Evolutionary conservation across 2,888 invertebrate genomes (phyloP), one percentile per base, ranked within the genome.

Genomic region (Rhorus exstirpatorius): DNA sequence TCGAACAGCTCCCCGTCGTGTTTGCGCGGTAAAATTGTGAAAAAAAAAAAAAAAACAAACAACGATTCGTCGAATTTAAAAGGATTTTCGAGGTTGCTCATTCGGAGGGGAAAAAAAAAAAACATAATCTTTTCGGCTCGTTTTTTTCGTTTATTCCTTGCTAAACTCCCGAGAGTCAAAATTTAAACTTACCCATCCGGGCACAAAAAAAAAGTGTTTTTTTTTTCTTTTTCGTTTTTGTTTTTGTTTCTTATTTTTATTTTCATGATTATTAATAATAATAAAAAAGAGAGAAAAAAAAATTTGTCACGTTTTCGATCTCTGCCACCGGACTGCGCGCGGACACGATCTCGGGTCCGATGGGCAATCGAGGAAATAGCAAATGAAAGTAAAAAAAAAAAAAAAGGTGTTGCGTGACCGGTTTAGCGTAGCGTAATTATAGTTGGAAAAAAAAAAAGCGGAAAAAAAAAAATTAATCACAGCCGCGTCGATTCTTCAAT

Each of bases 391-490:
- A 61, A 31, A 44, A 10, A 55, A 49, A n/a, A 61, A 46, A 55
- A 24, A 75, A 71, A 44, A 44, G n/a, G 10, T 44, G 10, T 44
- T 46, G 53, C 31, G 31, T 63, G 77, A 78, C 63, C 80, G 84
- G 74, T 81, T 75, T 72, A 83, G 67, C 67, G 70, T 68, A 75
- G 53, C 8, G 53, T 55, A 58, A n/a, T n/a, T 68, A 2, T 44
- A 44, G 1, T 44, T 44, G 3, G 31, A 19, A 53, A 58, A 38
- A 78, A n/a, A n/a, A n/a, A n/a, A n/a, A n/a, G n/a, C n/a, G n/a
- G n/a, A n/a, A n/a, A n/a, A n/a, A n/a, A n/a, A n/a, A n/a, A n/a
- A n/a, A n/a, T n/a, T n/a, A n/a, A n/a, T n/a, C n/a, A n/a, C n/a
- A n/a, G n/a, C n/a, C n/a, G n/a, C n/a, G n/a, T n/a, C n/a, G n/a